These are phyloP conservation scores for Metalampra italica DNA, from an alignment of 2,888 invertebrate genomes.

Conservation along the genomic window DNA sequence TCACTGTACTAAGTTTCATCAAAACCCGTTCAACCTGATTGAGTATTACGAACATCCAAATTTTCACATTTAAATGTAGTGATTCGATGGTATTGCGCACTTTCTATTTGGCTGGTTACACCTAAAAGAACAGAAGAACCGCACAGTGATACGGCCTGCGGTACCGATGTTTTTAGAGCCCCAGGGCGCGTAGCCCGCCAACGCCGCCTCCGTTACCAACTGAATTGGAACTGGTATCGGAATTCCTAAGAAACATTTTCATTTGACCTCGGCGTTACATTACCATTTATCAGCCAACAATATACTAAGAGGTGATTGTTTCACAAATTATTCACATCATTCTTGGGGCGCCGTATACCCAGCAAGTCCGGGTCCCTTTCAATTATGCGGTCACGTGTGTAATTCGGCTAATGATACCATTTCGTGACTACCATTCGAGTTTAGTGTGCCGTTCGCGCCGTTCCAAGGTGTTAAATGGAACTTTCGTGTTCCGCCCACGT, in stretches of 20 bases:
- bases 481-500: slow-evolving; percentile 48
- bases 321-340: slow-evolving; percentile 37
- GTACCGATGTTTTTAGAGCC: too few species aligned
- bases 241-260: background rate
- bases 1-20: too few species aligned
- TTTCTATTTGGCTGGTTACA: too few species aligned
- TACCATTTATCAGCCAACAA: background rate
- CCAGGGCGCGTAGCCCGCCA: too few species aligned
- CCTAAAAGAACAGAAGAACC: too few species aligned
- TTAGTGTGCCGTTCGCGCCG: slow-evolving; percentile 41
- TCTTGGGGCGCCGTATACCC: slow-evolving; percentile 26
- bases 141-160: too few species aligned
- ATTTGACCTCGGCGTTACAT: background rate
- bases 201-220: too few species aligned
- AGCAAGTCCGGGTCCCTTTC: slow-evolving; percentile 23
- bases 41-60: too few species aligned
- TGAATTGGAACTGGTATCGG: background rate
- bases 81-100: too few species aligned
- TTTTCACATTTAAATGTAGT: too few species aligned
- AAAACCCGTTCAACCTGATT: too few species aligned
- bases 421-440: slow-evolving; percentile 48
- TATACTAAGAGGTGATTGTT: slow-evolving; percentile 25
- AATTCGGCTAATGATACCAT: slow-evolving; percentile 52
- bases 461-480: slow-evolving; percentile 61
- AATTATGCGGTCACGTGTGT: slow-evolving; percentile 54